Percentiles rank a stretch among this genome's conserved stretches.
phyloP scores from a whole-genome alignment of 2,797 vertebrate genomes.

The Halcyon chelicuti region DNA sequence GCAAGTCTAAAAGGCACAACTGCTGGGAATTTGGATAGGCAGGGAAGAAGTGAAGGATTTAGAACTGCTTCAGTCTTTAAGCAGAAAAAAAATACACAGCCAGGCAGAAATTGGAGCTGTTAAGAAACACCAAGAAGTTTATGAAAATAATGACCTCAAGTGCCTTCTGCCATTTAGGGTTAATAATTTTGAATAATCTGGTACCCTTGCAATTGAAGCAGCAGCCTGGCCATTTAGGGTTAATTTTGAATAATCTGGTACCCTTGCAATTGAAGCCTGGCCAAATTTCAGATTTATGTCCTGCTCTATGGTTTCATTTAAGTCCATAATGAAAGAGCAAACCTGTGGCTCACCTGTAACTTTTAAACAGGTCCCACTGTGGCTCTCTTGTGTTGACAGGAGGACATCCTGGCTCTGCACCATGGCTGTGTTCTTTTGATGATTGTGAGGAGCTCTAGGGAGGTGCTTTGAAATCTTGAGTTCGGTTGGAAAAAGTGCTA shows the following conservation, averaged over 20 bases:
- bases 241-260: neutral
- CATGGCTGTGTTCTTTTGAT: neutral
- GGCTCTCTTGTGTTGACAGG: neutral
- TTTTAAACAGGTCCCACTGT: neutral
- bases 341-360: neutral
- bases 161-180: neutral
- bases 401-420: neutral
- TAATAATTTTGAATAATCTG: neutral
- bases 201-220: neutral
- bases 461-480: neutral
- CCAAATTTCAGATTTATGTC: neutral
- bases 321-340: neutral
- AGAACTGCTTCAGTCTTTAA: neutral
- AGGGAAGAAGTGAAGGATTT: neutral
- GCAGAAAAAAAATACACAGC: neutral
- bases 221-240: neutral
- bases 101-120: neutral
- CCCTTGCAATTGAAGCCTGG: neutral
- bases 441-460: neutral
- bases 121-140: neutral
- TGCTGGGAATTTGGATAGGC: neutral
- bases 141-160: neutral
- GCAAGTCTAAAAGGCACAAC: neutral
- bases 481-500: neutral
- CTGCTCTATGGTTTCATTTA: neutral